Percentiles rank a stretch among this genome's conserved stretches.
Evolutionary conservation across 2,113 vertebrate genomes (phyloP).

Genomic region (Phylloscopus trochiloides): DNA sequence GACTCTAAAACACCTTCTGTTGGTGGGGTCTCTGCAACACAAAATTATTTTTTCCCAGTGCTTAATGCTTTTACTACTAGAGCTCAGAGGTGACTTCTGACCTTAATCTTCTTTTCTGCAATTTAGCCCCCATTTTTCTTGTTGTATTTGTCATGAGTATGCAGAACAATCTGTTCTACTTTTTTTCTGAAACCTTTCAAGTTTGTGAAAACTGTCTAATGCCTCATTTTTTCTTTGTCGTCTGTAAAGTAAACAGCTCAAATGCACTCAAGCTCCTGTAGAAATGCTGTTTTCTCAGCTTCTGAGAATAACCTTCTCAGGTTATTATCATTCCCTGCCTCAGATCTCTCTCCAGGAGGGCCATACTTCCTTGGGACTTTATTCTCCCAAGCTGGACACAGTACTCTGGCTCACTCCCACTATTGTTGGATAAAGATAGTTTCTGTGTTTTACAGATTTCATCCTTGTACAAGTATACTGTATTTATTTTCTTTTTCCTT

Average conservation of each 20-base stretch:
- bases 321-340: background rate
- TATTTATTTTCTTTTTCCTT: background rate
- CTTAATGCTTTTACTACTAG: background rate
- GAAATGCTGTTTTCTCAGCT: background rate
- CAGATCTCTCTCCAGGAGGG: background rate
- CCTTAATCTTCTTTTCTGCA: background rate
- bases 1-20: background rate
- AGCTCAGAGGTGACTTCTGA: background rate
- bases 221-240: background rate
- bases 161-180: background rate
- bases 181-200: background rate
- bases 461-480: background rate
- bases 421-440: background rate
- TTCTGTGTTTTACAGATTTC: background rate
- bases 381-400: background rate
- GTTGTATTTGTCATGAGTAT: background rate
- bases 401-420: background rate
- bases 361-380: background rate
- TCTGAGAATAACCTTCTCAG: background rate
- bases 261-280: background rate
- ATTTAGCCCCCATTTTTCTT: background rate
- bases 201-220: background rate
- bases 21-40: background rate
- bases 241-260: background rate
- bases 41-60: background rate